These are phyloP conservation scores for Epizoanthus rinbou DNA, from an alignment of 92 coral and sea anemone genomes.

Conservation along the genomic window DNA sequence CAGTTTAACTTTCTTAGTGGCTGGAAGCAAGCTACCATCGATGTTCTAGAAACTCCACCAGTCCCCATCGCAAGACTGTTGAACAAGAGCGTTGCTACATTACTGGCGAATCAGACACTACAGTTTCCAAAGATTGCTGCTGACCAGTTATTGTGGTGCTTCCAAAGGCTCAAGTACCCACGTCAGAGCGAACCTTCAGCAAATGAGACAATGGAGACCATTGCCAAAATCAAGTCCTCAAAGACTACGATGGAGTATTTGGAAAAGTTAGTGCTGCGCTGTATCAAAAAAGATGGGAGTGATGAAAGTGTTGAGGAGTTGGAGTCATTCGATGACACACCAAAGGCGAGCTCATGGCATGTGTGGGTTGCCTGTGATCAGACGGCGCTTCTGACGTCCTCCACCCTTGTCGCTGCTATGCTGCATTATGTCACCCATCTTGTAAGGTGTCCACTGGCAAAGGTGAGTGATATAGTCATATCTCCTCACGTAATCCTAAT, in stretches of 20 bases:
- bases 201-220: slow-evolving; percentile 46
- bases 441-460: neutral
- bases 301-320: neutral
- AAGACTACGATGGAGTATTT: slow-evolving; percentile 55
- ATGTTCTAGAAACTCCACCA: slow-evolving; percentile 4
- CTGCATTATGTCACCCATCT: neutral
- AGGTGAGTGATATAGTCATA: neutral
- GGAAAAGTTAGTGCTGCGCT: slow-evolving; percentile 51
- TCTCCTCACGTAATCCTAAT: too few species aligned
- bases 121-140: neutral
- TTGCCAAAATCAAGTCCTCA: slow-evolving; percentile 48
- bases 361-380: neutral
- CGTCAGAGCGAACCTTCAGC: slow-evolving; percentile 32
- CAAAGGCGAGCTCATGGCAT: neutral
- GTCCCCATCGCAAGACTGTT: neutral
- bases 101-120: neutral
- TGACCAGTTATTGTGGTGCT: neutral
- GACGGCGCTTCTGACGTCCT: neutral
- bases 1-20: slow-evolving; percentile 13
- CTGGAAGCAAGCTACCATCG: slow-evolving; percentile 8
- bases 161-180: slow-evolving; percentile 23
- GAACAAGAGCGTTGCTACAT: neutral
- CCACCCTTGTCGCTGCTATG: neutral
- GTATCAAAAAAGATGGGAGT: slow-evolving; percentile 52
- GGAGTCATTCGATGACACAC: neutral